phyloP scores from a whole-genome alignment of 2,888 invertebrate species.

The Aethes cnicana region DNA sequence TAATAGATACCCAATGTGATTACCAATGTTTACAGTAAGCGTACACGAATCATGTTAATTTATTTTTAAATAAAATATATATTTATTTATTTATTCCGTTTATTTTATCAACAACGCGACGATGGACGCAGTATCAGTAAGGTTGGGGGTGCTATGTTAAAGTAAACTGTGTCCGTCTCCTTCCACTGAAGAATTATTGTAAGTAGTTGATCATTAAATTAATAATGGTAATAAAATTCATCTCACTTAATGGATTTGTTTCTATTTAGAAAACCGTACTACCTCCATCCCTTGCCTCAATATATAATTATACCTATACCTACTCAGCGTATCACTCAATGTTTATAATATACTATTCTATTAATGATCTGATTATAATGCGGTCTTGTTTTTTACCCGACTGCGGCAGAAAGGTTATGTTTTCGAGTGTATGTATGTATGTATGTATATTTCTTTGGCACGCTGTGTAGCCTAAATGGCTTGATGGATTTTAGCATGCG shows the following conservation, averaged over 20 bases:
- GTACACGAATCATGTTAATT: conserved; percentile 40
- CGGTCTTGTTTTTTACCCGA: too few species aligned
- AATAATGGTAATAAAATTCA: conserved; percentile 20
- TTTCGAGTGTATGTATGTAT: too few species aligned
- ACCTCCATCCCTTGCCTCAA: too few species aligned
- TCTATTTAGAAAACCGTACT: background rate
- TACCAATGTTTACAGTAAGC: conserved; percentile 36
- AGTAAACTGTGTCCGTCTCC: background rate
- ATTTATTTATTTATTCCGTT: conserved; percentile 38
- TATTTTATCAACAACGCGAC: conserved; percentile 29
- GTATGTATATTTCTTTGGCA: too few species aligned
- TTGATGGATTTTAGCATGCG: too few species aligned
- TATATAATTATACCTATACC: too few species aligned
- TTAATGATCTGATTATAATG: too few species aligned
- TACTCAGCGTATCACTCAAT: too few species aligned
- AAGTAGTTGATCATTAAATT: conserved; percentile 27
- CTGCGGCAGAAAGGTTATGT: too few species aligned
- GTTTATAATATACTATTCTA: too few species aligned
- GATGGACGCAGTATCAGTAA: background rate
- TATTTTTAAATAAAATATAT: conserved; percentile 40
- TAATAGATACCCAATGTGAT: conserved; percentile 33
- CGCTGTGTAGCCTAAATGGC: too few species aligned
- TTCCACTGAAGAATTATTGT: conserved; percentile 10
- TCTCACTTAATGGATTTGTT: conserved; percentile 8
- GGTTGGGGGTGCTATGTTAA: background rate